Base-by-base conservation (phyloP, 2,888 invertebrate species). In the Beris morrisii region DNA sequence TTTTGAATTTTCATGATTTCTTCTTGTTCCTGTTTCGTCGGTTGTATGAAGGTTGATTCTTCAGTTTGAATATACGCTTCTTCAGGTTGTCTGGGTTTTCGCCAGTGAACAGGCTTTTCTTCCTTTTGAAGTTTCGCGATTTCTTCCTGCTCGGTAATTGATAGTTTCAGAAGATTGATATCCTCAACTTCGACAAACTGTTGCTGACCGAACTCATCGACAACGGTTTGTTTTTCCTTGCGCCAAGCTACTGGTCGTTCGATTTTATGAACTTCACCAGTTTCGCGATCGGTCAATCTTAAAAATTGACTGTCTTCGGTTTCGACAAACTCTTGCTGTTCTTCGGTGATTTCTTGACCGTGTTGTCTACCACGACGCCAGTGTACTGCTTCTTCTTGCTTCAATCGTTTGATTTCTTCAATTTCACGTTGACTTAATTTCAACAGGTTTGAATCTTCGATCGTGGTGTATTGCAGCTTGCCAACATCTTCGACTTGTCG, bases 371-470 rank as follows among this genome's bases (percentile, higher is more conserved):
- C 67, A 12, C 66, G 50, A 0, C 65, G 65, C 67, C 68, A 69
- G 43, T 56, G 45, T 11, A 73, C 72, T 6, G 73, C 65, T 58
- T 70, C 69, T 61, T 73, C 70, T 55, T 64, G 69, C 73, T 71
- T 46, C 15, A 81, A 73, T 31, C 76, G 73, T 66, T 79, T 81
- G 0, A 78, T 78, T 55, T 77, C 75, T 38, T 81, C 74, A 31
- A 74, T 73, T 61, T 73, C 76, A 31, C 78, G 76, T 67, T 77
- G 76, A 1, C 79, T 79, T 28, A 79, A 79, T 71, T 73, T 76
- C 56, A 81, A 77, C 48, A 75, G 81, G 66, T 75, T 77, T 0
- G 74, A 72, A 64, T 80, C 80, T 67, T 80, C 79, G 1, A 76
- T 78, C 12, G 76, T 77, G 6, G 76, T 72, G 22, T 73, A 78